These are phyloP conservation scores for Dicrurus megarhynchus DNA, from an alignment of 2,113 vertebrate genomes.

Conservation along the genomic window DNA sequence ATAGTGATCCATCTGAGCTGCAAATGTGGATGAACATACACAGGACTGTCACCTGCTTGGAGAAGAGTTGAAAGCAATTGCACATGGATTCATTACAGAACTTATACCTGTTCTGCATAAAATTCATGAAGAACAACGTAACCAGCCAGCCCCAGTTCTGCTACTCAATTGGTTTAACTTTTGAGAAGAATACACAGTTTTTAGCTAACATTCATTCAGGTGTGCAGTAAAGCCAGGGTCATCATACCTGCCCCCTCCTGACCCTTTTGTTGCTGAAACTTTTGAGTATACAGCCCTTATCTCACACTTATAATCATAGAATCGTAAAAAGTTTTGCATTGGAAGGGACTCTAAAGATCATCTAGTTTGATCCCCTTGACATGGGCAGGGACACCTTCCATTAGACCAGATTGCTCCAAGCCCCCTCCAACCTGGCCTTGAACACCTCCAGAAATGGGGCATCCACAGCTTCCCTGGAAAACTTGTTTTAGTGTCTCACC, in stretches of 20 bases:
- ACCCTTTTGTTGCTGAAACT: background rate
- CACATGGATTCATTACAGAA: constrained; percentile 31
- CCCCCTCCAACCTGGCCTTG: background rate
- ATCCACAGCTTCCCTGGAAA: background rate
- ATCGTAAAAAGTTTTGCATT: background rate
- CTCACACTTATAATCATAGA: background rate
- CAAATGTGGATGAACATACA: constrained; percentile 34
- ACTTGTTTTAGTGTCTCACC: background rate
- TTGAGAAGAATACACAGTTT: background rate
- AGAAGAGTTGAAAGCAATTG: constrained; percentile 58
- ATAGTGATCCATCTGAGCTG: constrained; percentile 39
- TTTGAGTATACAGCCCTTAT: background rate
- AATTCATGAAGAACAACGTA: constrained; percentile 47
- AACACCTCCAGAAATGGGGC: background rate
- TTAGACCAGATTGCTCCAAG: background rate
- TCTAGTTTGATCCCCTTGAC: background rate
- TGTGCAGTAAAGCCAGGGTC: background rate
- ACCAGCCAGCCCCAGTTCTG: background rate
- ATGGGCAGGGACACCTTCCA: background rate
- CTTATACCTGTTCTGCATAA: constrained; percentile 33
- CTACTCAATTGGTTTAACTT: background rate
- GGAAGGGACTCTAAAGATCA: background rate
- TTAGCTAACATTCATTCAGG: background rate
- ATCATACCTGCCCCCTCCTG: background rate
- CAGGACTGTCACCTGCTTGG: constrained; percentile 1